Conservation (phyloP, 2,888 invertebrate species). For the Seira sanloemensis region DNA sequence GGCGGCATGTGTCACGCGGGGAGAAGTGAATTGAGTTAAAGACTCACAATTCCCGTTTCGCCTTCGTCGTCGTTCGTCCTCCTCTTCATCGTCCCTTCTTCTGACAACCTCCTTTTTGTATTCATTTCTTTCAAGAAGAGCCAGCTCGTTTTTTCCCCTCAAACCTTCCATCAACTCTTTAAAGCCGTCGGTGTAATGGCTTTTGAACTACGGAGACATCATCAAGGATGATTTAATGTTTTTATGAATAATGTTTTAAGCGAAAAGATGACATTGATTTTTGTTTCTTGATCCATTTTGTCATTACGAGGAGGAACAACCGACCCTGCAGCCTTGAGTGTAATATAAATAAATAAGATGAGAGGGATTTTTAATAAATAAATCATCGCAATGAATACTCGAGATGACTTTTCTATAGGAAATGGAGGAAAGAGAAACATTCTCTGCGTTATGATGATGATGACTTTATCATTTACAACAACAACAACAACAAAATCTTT, state of each 20-base stretch:
- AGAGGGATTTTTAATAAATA: no score
- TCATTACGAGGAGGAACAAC: no score
- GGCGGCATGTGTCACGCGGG: conserved; percentile 61
- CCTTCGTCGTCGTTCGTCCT: conserved; percentile 44
- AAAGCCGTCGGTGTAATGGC: not conserved
- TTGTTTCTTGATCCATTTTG: not conserved
- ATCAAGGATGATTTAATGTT: not conserved
- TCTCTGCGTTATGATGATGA: no score
- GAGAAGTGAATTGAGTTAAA: conserved; percentile 59
- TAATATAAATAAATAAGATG: no score
- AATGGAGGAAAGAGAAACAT: no score
- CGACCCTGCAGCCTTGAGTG: no score
- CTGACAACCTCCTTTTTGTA: not conserved
- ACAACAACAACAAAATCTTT: no score
- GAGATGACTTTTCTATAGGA: no score
- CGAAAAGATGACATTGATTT: conserved; percentile 1
- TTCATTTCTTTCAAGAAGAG: not conserved
- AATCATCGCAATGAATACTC: no score
- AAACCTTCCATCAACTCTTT: not conserved
- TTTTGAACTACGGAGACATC: not conserved
- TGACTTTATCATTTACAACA: no score
- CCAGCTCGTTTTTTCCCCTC: not conserved
- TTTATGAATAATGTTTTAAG: not conserved
- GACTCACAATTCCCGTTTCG: conserved; percentile 52
- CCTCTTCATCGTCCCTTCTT: conserved; percentile 1